phyloP scores from a whole-genome alignment of 2,888 invertebrate species.

The Xestia xanthographa region DNA sequence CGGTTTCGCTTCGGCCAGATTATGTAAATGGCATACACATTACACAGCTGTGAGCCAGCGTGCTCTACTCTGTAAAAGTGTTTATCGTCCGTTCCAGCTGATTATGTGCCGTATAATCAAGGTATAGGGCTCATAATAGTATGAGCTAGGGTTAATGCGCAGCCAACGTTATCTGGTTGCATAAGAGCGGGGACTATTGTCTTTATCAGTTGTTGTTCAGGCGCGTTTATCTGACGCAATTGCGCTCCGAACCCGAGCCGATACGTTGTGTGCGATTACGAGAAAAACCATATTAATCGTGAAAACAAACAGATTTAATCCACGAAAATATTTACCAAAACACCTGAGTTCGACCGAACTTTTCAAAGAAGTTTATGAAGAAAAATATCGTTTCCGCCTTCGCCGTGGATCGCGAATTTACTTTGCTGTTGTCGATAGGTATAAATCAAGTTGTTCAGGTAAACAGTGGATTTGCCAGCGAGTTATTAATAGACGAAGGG shows the following conservation, averaged over 20 bases:
- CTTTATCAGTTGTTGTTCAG: slow-evolving; percentile 80
- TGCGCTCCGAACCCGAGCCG: slow-evolving; percentile 66
- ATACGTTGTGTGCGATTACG: slow-evolving; percentile 48
- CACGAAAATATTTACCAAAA: slow-evolving; percentile 46
- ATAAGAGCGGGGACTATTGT: slow-evolving; percentile 85
- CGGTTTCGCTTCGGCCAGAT: slow-evolving; percentile 76
- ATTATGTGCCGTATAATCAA: slow-evolving; percentile 68
- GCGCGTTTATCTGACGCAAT: slow-evolving; percentile 75
- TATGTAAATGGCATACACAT: slow-evolving; percentile 84
- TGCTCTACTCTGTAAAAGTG: slow-evolving; percentile 70
- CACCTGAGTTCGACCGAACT: slow-evolving; percentile 21
- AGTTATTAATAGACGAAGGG: slow-evolving; percentile 55
- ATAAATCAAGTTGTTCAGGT: slow-evolving; percentile 54
- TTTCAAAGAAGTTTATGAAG: slow-evolving; percentile 4
- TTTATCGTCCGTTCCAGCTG: slow-evolving; percentile 58
- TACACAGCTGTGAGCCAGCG: slow-evolving; percentile 80
- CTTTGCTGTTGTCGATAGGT: slow-evolving; percentile 28
- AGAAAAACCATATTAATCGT: slow-evolving; percentile 29
- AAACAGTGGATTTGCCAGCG: slow-evolving; percentile 49
- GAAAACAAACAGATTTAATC: slow-evolving; percentile 32
- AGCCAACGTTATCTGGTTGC: slow-evolving; percentile 84
- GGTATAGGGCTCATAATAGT: slow-evolving; percentile 68
- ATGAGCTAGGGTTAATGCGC: slow-evolving; percentile 75
- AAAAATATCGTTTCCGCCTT: slow-evolving; percentile 44
- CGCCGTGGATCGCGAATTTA: slow-evolving; percentile 25